phyloP scores from a whole-genome alignment of 2,113 vertebrate species.

The Tringa solitaria region DNA sequence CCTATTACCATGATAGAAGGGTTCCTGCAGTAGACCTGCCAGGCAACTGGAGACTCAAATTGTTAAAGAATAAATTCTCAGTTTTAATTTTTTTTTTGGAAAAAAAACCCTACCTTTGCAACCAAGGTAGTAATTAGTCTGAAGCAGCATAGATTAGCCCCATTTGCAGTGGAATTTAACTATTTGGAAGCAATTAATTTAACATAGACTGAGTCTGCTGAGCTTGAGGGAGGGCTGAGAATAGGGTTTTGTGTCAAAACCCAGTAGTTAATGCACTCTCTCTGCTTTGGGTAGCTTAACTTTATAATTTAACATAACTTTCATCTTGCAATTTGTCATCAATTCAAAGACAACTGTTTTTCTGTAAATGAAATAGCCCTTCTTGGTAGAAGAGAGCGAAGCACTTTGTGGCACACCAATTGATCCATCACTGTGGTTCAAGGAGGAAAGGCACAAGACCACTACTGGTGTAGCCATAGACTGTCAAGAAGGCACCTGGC shows the following conservation, averaged over 20 bases:
- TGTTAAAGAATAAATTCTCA: background rate
- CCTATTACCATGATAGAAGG: accelerated
- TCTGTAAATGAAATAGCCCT: background rate
- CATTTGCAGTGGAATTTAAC: background rate
- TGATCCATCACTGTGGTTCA: accelerated
- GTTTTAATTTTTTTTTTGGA: background rate
- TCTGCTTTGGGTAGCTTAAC: background rate
- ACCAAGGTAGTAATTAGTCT: background rate
- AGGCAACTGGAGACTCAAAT: background rate
- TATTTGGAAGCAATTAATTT: background rate
- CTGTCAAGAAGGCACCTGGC: no score
- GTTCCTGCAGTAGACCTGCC: background rate
- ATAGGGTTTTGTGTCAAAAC: background rate
- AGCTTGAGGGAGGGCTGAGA: background rate
- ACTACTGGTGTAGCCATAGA: background rate
- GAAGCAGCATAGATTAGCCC: background rate
- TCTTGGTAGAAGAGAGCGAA: background rate
- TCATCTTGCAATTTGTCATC: background rate
- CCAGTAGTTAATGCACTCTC: background rate
- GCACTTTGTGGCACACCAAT: accelerated
- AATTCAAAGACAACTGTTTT: background rate
- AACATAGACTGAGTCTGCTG: background rate
- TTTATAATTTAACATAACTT: background rate
- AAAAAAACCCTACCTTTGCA: background rate
- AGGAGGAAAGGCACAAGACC: background rate